These are phyloP conservation scores for Toxostoma redivivum DNA, from an alignment of 2,113 vertebrate genomes.

Conservation along the genomic window DNA sequence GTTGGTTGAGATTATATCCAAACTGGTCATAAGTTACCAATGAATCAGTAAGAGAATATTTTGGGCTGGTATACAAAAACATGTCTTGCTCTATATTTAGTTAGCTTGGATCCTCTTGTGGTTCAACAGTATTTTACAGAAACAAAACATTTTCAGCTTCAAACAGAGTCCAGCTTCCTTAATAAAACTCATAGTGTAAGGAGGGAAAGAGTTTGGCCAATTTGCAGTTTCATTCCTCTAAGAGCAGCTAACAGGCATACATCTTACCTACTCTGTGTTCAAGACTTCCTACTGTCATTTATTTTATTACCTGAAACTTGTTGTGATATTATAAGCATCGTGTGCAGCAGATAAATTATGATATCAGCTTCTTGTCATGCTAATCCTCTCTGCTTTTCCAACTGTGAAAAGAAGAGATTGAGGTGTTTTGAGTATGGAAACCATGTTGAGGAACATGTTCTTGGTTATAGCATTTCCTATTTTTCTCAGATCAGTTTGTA, in stretches of 20 bases:
- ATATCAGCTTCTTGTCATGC: not conserved
- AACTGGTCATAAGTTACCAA: not conserved
- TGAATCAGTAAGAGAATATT: constrained; percentile 35
- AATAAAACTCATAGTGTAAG: not conserved
- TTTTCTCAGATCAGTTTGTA: not conserved
- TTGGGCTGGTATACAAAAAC: constrained; percentile 10
- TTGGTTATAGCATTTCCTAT: not conserved
- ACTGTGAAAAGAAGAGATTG: not conserved
- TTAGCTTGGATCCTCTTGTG: not conserved
- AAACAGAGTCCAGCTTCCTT: not conserved
- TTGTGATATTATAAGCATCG: not conserved
- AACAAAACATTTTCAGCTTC: not conserved
- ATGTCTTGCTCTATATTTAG: not conserved
- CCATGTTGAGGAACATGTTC: not conserved
- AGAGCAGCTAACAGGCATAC: not conserved
- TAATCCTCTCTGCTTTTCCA: not conserved
- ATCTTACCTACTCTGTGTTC: not conserved
- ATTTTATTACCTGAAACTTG: not conserved
- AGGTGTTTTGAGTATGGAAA: not conserved
- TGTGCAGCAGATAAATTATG: not conserved
- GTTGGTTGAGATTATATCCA: constrained; percentile 17
- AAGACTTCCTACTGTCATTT: not conserved
- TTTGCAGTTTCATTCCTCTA: not conserved
- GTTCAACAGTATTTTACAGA: not conserved
- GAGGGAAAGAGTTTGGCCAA: not conserved